Base-by-base conservation (phyloP, 2,113 vertebrate species). In the Scomber japonicus region DNA sequence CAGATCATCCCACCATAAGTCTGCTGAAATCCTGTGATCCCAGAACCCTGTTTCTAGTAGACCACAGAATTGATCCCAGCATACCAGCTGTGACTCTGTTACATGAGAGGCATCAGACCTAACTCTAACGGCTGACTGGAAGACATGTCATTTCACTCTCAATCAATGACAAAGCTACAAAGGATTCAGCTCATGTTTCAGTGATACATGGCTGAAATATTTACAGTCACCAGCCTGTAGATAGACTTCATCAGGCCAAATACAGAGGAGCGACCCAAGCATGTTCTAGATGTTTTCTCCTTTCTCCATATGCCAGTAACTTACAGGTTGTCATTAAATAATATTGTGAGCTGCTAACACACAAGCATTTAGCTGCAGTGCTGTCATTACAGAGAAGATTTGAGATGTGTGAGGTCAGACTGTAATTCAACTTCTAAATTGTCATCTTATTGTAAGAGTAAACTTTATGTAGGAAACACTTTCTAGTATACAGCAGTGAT, bases 181-280 rank as follows among this genome's bases (percentile, higher is more conserved):
- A 87, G 71, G 72, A 70, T 69, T 30, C 72, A 1, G 79, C 74
- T 92, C 81, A 31, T 24, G 5, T 93, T 66, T 87, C 91, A 87
- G 76, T 83, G 83, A 86, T 79, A 83, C 84, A 84, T 35, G 57
- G 44, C 67, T 75, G 70, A 86, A 86, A 83, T 86, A 89, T 92
- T 90, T 87, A 88, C 86, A 77, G 84, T 79, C 71, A 77, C 56
- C 72, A 31, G 71, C 62, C 78, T 60, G 13, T 19, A 54, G 60
- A 74, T 61, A 59, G 24, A 73, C 53, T 49, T 48, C 77, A 59
- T 66, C 53, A 50, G 60, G 57, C 64, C 30, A 7, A 51, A 66
- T 30, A 59, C 59, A 70, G 54, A 75, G 11, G 2, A 64, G 55
- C 44, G 48, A 81, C 19, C 50, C 4, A 6, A 31, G 66, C n/a